phyloP scores from a whole-genome alignment of 2,113 vertebrate species.

The Tychaedon coryphoeus region DNA sequence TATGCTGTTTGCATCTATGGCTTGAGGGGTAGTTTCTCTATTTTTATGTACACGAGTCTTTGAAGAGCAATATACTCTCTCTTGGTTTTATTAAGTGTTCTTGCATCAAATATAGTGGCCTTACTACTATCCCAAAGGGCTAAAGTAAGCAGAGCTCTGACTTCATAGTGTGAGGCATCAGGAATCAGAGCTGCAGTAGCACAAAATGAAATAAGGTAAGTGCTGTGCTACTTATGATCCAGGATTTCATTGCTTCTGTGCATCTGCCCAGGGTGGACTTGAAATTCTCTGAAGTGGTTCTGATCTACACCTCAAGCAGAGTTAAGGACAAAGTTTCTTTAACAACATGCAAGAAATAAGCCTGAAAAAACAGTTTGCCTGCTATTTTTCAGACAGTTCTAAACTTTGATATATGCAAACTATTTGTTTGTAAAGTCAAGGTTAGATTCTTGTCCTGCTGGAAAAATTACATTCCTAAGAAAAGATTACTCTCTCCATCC shows the following conservation, averaged over 20 bases:
- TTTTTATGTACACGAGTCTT: neutral
- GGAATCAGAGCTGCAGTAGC: neutral
- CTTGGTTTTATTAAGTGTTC: slow-evolving; percentile 27
- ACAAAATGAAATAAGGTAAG: neutral
- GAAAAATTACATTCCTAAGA: neutral
- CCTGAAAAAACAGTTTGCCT: neutral
- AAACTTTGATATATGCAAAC: neutral
- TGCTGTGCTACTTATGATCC: neutral
- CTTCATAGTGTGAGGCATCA: neutral
- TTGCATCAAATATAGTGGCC: neutral
- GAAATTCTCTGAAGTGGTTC: neutral
- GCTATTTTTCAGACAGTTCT: neutral
- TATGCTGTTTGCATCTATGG: neutral
- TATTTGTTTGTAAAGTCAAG: neutral
- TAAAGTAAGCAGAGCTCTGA: neutral
- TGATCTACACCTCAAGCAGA: neutral
- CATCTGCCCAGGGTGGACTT: neutral
- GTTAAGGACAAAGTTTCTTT: neutral
- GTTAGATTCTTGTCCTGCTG: neutral
- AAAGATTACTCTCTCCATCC: neutral
- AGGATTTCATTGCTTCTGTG: neutral
- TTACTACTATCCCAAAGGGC: slow-evolving; percentile 5
- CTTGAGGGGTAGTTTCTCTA: neutral
- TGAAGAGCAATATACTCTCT: neutral
- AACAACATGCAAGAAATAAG: neutral